phyloP scores from a whole-genome alignment of 2,113 vertebrate genomes.

The Chionomys nivalis region DNA sequence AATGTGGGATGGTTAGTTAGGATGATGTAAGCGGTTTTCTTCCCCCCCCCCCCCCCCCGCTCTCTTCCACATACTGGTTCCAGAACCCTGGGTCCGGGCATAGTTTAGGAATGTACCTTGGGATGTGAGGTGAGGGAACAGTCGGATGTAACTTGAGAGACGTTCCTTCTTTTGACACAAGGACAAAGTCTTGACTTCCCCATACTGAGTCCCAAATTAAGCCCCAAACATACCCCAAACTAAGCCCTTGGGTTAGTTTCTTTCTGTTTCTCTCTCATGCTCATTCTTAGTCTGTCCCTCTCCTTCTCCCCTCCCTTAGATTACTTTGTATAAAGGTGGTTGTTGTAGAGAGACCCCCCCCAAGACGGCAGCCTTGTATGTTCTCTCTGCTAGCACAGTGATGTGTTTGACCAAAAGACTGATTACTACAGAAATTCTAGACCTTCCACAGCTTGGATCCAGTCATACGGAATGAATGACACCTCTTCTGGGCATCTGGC shows the following conservation, averaged over 20 bases:
- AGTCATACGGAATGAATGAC: neutral
- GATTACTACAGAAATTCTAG: neutral
- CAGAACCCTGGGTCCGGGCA: slow-evolving; percentile 42
- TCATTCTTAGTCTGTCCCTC: neutral
- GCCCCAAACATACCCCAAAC: neutral
- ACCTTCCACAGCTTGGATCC: neutral
- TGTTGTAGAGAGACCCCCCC: neutral
- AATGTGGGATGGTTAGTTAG: slow-evolving; percentile 27
- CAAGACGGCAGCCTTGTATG: neutral
- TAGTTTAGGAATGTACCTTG: slow-evolving; percentile 49
- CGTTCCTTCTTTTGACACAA: slow-evolving; percentile 1
- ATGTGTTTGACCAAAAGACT: slow-evolving; percentile 14
- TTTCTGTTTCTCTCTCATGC: neutral
- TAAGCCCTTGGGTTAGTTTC: neutral
- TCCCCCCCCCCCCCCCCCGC: neutral
- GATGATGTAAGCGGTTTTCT: slow-evolving; percentile 59
- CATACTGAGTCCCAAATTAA: neutral
- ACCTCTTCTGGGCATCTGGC: no score
- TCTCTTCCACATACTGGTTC: slow-evolving; percentile 43
- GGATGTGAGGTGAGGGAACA: slow-evolving; percentile 1
- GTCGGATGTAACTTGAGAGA: neutral
- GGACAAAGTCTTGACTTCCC: neutral
- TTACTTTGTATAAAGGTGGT: neutral
- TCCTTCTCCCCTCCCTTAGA: neutral
- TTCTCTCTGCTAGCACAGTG: neutral